Base-by-base conservation (phyloP, 2,797 vertebrate genomes). In the Syngnathus rostellatus region DNA sequence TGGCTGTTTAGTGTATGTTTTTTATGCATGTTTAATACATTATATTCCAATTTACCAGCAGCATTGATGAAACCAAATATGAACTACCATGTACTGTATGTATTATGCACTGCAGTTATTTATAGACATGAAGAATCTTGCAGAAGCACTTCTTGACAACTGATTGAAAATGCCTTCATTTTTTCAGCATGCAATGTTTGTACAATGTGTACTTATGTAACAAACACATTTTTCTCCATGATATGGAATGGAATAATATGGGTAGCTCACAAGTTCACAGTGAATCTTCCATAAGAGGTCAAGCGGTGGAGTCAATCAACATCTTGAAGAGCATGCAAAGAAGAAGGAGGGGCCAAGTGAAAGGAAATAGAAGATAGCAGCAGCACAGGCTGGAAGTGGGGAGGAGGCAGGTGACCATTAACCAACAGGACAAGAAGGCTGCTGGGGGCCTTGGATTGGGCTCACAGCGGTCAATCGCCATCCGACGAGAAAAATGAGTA, bases 401-500 rank as follows among this genome's bases (percentile, higher is more conserved):
- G 55, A 70, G 64, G 66, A 59, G 38, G 70, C 51, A 31, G 73
- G 77, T 78, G 80, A 80, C 79, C 71, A 82, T 83, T 87, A 85
- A 88, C 82, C 80, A 83, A 80, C 65, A 65, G 82, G 76, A 78
- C 77, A 82, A 77, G 72, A 46, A 73, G 71, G 72, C 77, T 63
- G 14, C 75, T 41, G 66, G 78, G 16, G 72, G 76, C 66, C 74
- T 89, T 88, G 71, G 79, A 89, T 89, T 79, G 72, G 77, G 57
- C 43, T 48, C 64, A 63, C 63, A 62, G 61, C 31, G 10, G 66
- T 88, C 87, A 78, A 85, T 86, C 86, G 62, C 10, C 41, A 80
- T 70, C 85, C 73, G 23, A 83, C 81, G 71, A 67, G 55, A 23
- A 63, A 68, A 57, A 74, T 7, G 38, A 7, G 61, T 74, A 45